phyloP scores from a whole-genome alignment of 2,797 vertebrate species.

The Neosalanx taihuensis region DNA sequence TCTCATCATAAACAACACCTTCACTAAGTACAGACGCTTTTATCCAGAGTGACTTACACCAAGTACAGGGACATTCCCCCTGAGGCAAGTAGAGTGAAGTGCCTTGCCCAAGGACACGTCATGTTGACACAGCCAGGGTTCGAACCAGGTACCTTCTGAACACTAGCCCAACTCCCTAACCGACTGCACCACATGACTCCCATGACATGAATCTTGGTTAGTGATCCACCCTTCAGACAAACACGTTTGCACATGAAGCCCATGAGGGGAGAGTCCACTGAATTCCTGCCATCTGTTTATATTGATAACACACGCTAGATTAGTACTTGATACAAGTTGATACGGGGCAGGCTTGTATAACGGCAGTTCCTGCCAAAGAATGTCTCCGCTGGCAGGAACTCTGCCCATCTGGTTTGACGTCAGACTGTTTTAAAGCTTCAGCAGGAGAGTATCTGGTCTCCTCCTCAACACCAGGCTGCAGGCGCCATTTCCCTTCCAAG shows the following conservation, averaged over 20 bases:
- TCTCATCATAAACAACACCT: neutral
- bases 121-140: too few relatives aligned
- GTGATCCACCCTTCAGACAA: neutral
- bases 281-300: neutral
- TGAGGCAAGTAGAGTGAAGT: too few relatives aligned
- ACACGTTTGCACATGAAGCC: neutral
- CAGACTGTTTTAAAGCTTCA: slow-evolving; percentile 18
- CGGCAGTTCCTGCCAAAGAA: slow-evolving; percentile 15
- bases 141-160: too few relatives aligned
- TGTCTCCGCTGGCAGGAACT: slow-evolving; percentile 19
- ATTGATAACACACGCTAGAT: neutral
- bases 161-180: too few relatives aligned
- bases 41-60: too few relatives aligned
- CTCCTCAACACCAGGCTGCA: slow-evolving; percentile 12
- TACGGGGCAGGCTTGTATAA: slow-evolving; percentile 17
- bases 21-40: too few relatives aligned
- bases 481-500: slow-evolving; percentile 34
- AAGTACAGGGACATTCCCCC: too few relatives aligned
- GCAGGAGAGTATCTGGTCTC: slow-evolving; percentile 7
- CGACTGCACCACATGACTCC: too few relatives aligned
- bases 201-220: neutral
- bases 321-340: slow-evolving; percentile 22
- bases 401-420: slow-evolving; percentile 18
- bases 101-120: too few relatives aligned
- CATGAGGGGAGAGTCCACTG: neutral